These are phyloP conservation scores for Pachliopta kotzebuea DNA, from an alignment of 2,888 invertebrate species.

Conservation along the genomic window DNA sequence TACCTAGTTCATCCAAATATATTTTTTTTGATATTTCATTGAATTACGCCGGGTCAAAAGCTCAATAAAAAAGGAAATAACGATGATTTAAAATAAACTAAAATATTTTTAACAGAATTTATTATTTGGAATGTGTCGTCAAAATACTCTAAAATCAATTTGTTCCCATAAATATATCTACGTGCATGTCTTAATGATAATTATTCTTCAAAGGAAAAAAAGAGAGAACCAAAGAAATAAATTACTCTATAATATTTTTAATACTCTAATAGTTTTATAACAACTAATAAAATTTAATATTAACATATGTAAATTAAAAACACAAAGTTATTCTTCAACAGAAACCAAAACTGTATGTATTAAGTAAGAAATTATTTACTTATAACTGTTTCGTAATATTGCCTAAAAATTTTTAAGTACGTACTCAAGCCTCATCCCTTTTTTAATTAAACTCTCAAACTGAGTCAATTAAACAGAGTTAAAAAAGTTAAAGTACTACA, in stretches of 20 bases:
- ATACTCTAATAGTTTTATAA: too few relatives aligned
- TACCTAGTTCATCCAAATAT: too few relatives aligned
- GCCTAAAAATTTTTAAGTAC: constrained; percentile 9
- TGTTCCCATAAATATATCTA: neutral
- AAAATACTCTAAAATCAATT: neutral
- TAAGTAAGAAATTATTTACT: constrained; percentile 9
- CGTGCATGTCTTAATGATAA: neutral
- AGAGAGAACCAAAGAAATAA: too few relatives aligned
- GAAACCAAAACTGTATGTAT: neutral
- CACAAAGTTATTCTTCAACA: neutral
- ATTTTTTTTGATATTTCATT: too few relatives aligned
- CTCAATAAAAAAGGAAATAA: too few relatives aligned
- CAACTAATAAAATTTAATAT: too few relatives aligned
- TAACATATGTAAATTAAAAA: neutral
- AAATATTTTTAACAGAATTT: too few relatives aligned
- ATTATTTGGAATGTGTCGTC: neutral
- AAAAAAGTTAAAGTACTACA: neutral
- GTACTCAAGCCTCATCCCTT: constrained; percentile 6
- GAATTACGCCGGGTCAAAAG: too few relatives aligned
- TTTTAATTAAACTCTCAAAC: constrained; percentile 7
- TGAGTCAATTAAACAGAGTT: constrained; percentile 4
- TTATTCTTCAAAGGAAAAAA: too few relatives aligned
- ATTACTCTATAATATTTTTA: too few relatives aligned
- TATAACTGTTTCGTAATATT: constrained; percentile 1
- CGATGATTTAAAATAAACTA: too few relatives aligned